phyloP scores from a whole-genome alignment of 1,140 invertebrate genomes.

The Drosophila erecta region DNA sequence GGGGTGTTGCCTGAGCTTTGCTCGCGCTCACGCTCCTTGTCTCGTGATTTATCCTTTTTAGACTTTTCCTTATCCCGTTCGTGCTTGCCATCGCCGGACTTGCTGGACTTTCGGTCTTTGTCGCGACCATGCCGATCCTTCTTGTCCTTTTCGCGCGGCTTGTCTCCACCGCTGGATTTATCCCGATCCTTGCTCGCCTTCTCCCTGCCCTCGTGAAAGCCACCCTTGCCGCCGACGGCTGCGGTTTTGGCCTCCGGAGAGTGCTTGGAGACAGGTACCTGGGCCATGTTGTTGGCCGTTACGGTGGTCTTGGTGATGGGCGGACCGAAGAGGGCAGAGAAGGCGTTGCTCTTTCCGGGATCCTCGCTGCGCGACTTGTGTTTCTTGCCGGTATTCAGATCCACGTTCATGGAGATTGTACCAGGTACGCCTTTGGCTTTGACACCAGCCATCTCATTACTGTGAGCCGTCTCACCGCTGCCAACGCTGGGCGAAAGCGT shows the following conservation, averaged over 20 bases:
- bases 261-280: slow-evolving; percentile 77
- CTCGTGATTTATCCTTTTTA: slow-evolving; percentile 87
- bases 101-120: slow-evolving; percentile 84
- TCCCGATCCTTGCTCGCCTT: slow-evolving; percentile 76
- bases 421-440: slow-evolving; percentile 88
- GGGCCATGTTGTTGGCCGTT: slow-evolving; percentile 3
- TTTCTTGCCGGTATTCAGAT: slow-evolving; percentile 86
- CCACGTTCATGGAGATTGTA: slow-evolving; percentile 19
- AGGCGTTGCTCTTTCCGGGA: slow-evolving; percentile 87
- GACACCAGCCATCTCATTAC: slow-evolving; percentile 82
- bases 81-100: slow-evolving; percentile 85
- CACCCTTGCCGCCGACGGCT: slow-evolving; percentile 32
- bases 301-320: slow-evolving; percentile 89
- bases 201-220: slow-evolving; percentile 57
- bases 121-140: slow-evolving; percentile 88
- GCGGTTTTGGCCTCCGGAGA: slow-evolving; percentile 81
- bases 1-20: slow-evolving; percentile 77
- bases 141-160: slow-evolving; percentile 86
- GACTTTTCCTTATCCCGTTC: slow-evolving; percentile 89
- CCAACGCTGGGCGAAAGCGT: slow-evolving; percentile 57
- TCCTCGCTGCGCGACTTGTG: slow-evolving; percentile 87
- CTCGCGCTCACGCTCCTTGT: slow-evolving; percentile 89
- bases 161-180: slow-evolving; percentile 68
- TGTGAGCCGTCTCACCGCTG: slow-evolving; percentile 16
- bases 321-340: slow-evolving; percentile 91